Base-by-base conservation (phyloP, 2,888 invertebrate genomes). In the Serrognathus titanus region DNA sequence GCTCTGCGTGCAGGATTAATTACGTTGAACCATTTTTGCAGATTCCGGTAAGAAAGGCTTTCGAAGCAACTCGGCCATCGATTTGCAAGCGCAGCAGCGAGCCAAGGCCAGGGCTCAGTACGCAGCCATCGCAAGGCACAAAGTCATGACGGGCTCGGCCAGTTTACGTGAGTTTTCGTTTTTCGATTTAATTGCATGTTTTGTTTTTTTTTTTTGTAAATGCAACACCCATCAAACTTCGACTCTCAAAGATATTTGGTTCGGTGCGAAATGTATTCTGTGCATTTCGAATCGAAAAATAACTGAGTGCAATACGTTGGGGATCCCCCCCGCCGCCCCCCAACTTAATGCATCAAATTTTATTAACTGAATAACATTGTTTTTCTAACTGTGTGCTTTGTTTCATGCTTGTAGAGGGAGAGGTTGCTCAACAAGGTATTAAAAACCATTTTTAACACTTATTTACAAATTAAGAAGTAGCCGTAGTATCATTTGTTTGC, bases 51-150 rank as follows among this genome's bases (percentile, higher is more conserved):
- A 70, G 16, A 80, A 81, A 62, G 83, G 85, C 69, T 81, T 90
- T 70, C 85, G 96, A 64, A 95, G 96, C 51, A 92, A 92, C 72
- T 96, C 95, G 52, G 97, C 96, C 43, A 90, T 96, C 70, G 97
- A 97, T 81, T 85, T 94, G 64, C 92, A 92, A 73, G 94, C 94
- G 37, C 94, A 89, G 36, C 92, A 93, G 76, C 82, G 95, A 46
- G 95, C 94, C 37, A 88, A 90, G 68, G 91, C 88, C 0, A 82
- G 93, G 39, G 88, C 90, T 37, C 86, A 92, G 66, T 93, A 93
- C 79, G 90, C 92, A 50, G 87, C 88, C 69, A 84, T 90, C 80
- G 86, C 87, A 60, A 81, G 92, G 48, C 86, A 88, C 69, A 92
- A 92, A 81, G 81, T 87, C 65, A 80, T 82, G 74, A 78, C 80